Evolutionary conservation across 1,140 invertebrate species (phyloP).

Genomic region (Diachasma alloeum): DNA sequence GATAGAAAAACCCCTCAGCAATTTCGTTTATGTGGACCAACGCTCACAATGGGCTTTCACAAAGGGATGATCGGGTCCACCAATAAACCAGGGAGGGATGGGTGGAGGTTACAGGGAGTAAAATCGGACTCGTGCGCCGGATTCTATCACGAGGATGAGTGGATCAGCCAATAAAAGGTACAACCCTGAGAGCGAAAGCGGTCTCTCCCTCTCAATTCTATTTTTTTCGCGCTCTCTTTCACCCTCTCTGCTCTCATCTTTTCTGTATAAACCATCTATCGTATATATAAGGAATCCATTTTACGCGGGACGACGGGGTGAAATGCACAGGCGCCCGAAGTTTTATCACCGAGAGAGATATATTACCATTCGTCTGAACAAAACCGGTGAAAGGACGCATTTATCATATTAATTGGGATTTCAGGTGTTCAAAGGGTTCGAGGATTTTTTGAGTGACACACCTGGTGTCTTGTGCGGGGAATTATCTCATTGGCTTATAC

Average conservation of each 20-base stretch:
- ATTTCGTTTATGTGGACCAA: slow-evolving; percentile 58
- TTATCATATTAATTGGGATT: slow-evolving; percentile 18
- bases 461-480: no score
- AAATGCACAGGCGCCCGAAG: neutral
- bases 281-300: neutral
- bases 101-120: slow-evolving; percentile 38
- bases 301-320: neutral
- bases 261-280: neutral
- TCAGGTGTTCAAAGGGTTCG: no score
- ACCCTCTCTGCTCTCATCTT: neutral
- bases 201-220: slow-evolving; percentile 12
- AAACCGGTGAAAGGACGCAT: neutral
- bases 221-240: neutral
- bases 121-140: slow-evolving; percentile 51
- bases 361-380: neutral
- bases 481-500: no score
- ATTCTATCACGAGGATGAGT: slow-evolving; percentile 54
- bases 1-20: slow-evolving; percentile 44
- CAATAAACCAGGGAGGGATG: slow-evolving; percentile 46
- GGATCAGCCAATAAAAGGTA: slow-evolving; percentile 53
- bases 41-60: slow-evolving; percentile 52
- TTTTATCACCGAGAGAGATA: neutral
- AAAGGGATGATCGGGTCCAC: slow-evolving; percentile 54
- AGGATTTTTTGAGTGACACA: no score
- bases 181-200: slow-evolving; percentile 24